Evolutionary conservation across 2,888 invertebrate genomes (phyloP).

Genomic region (Ichneumoninae sp.): DNA sequence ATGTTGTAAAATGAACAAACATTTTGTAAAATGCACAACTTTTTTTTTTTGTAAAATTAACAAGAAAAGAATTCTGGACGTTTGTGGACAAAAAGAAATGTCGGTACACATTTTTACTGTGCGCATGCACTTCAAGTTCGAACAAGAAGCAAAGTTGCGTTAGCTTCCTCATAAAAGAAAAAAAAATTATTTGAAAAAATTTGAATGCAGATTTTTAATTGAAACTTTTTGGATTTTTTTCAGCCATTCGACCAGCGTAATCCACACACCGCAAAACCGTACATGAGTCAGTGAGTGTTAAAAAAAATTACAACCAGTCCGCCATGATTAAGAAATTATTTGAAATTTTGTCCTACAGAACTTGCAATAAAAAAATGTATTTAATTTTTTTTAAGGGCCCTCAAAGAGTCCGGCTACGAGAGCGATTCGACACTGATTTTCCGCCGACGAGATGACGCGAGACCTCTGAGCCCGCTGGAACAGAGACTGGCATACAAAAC

Average conservation of each 20-base stretch:
- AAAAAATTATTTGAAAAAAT: neutral
- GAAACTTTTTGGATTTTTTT: slow-evolving; percentile 67
- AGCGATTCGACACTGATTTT: slow-evolving; percentile 95
- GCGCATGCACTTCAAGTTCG: neutral
- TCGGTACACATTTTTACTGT: no score
- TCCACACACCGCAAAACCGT: slow-evolving; percentile 90
- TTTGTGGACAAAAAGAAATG: no score
- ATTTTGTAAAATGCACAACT: no score
- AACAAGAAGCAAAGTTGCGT: slow-evolving; percentile 20
- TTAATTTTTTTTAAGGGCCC: slow-evolving; percentile 85
- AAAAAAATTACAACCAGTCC: neutral
- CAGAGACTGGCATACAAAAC: slow-evolving; percentile 93
- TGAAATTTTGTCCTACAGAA: slow-evolving; percentile 3
- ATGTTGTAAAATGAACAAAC: no score
- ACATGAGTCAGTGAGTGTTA: slow-evolving; percentile 90
- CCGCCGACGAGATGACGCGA: slow-evolving; percentile 89
- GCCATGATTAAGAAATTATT: slow-evolving; percentile 16
- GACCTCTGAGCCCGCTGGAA: slow-evolving; percentile 92
- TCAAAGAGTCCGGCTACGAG: slow-evolving; percentile 96
- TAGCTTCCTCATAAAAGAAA: slow-evolving; percentile 9
- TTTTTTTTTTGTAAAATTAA: neutral
- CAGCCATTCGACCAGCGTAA: slow-evolving; percentile 89
- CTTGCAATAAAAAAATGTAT: neutral
- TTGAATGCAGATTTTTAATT: slow-evolving; percentile 2
- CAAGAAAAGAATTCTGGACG: no score